Evolutionary conservation across 2,888 invertebrate species (phyloP).

Genomic region (Malacosoma neustria): DNA sequence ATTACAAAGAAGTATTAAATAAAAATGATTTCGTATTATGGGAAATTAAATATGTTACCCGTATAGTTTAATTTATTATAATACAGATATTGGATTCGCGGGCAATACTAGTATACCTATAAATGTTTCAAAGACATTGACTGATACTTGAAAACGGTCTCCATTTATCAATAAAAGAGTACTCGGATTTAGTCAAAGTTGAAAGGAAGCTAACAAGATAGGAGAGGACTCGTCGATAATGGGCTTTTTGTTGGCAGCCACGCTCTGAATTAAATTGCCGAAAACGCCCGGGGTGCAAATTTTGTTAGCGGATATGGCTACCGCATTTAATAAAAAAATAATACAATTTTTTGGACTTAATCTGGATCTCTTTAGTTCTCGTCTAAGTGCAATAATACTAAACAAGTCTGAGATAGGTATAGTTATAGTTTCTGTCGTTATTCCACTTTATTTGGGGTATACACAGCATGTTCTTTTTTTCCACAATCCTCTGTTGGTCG

Average conservation of each 20-base stretch:
- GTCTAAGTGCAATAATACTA: too few relatives aligned
- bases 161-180: constrained; percentile 43
- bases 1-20: too few relatives aligned
- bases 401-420: too few relatives aligned
- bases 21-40: too few relatives aligned
- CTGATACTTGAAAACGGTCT: constrained; percentile 28
- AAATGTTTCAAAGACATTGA: constrained; percentile 24
- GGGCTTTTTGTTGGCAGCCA: constrained; percentile 49
- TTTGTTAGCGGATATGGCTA: constrained; percentile 23
- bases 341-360: too few relatives aligned
- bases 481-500: too few relatives aligned
- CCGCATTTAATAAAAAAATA: neutral
- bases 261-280: constrained; percentile 47
- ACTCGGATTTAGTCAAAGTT: constrained; percentile 46
- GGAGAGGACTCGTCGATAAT: constrained; percentile 46
- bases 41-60: too few relatives aligned
- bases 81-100: too few relatives aligned
- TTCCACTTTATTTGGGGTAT: neutral
- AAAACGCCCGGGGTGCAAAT: constrained; percentile 41
- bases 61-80: too few relatives aligned
- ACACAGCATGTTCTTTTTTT: too few relatives aligned
- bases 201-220: constrained; percentile 61
- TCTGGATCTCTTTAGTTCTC: too few relatives aligned
- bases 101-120: constrained; percentile 25
- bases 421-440: constrained; percentile 1